These are phyloP conservation scores for Poecilus cupreus DNA, from an alignment of 2,888 invertebrate species.

Conservation along the genomic window DNA sequence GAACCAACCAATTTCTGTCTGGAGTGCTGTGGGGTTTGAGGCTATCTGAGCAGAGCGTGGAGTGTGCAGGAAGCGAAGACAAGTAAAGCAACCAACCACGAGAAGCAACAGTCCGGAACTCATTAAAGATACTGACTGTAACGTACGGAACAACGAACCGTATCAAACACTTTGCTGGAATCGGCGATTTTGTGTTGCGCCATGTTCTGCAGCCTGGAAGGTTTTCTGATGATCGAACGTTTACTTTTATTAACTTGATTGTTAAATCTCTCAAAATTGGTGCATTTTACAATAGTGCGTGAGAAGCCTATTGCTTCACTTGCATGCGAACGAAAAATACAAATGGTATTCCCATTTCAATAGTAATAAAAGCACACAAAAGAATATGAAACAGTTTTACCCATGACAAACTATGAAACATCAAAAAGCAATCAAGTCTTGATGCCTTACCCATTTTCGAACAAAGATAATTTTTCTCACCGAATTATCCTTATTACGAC, in stretches of 20 bases:
- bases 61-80: conserved; percentile 43
- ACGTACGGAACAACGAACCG: conserved; percentile 48
- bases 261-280: too few relatives aligned
- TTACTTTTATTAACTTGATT: too few relatives aligned
- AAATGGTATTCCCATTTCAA: conserved; percentile 4
- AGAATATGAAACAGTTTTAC: conserved; percentile 10
- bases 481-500: conserved; percentile 32
- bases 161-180: background rate
- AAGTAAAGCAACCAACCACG: conserved; percentile 37
- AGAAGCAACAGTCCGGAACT: conserved; percentile 56
- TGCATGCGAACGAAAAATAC: background rate
- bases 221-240: too few relatives aligned
- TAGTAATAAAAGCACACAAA: conserved; percentile 13
- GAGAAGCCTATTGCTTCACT: background rate
- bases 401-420: conserved; percentile 27
- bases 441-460: background rate
- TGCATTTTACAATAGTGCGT: background rate
- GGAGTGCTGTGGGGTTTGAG: background rate
- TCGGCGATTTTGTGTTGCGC: background rate
- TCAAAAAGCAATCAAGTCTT: conserved; percentile 49
- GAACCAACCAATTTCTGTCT: background rate
- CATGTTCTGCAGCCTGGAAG: too few relatives aligned
- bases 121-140: conserved; percentile 55
- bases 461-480: conserved; percentile 31
- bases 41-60: conserved; percentile 17